Evolutionary conservation across 2,113 vertebrate species (phyloP).

Genomic region (Cyphomyrus plagiostoma): DNA sequence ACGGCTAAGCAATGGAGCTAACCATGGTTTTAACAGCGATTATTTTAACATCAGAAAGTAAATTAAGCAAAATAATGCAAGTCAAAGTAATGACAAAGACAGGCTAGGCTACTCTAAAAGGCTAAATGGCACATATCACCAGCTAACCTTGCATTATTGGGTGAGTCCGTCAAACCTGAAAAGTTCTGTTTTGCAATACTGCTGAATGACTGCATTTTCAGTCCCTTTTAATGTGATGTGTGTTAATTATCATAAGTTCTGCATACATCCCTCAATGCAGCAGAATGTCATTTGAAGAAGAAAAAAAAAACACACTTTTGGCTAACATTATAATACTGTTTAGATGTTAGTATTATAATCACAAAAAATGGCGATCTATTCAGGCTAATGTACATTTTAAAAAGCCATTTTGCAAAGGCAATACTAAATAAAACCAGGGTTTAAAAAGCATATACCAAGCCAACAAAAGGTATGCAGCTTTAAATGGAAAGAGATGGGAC

Average conservation of each 20-base stretch:
- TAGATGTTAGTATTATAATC: not conserved
- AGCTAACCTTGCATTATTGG: not conserved
- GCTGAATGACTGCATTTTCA: not conserved
- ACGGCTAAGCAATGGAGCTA: not conserved
- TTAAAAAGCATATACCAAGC: not conserved
- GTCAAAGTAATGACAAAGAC: not conserved
- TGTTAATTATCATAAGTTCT: not conserved
- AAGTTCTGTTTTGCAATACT: not conserved
- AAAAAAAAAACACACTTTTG: not conserved
- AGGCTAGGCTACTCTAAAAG: not conserved
- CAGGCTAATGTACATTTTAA: not conserved
- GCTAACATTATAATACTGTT: not conserved
- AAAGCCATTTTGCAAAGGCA: not conserved
- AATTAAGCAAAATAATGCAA: not conserved
- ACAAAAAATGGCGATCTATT: not conserved
- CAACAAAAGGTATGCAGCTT: not conserved
- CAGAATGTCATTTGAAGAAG: not conserved
- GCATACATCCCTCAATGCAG: not conserved
- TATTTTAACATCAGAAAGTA: not conserved
- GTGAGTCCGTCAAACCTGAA: not conserved
- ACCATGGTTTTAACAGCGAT: not conserved
- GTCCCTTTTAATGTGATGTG: not conserved
- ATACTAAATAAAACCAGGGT: not conserved
- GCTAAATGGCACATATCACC: not conserved
- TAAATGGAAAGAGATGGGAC: not conserved